Evolutionary conservation across 2,113 vertebrate genomes (phyloP), one percentile per base, ranked within the genome.

Genomic region (Chauna torquata): DNA sequence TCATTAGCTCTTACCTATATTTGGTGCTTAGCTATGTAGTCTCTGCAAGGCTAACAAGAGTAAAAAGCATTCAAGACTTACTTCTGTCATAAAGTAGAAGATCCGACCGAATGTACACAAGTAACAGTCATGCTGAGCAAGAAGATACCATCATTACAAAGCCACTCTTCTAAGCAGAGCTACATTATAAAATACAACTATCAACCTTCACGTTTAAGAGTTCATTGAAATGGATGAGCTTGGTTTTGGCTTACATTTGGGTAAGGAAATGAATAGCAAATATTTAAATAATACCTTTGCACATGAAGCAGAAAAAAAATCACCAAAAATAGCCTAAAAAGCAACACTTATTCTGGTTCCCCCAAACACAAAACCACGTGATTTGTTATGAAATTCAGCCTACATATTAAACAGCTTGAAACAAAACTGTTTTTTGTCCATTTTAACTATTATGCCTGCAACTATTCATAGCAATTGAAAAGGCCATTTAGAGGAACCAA

Each of bases 61-160:
- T 84, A 92, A 92, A 92, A 97, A 77, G 69, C 66, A 87, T 80
- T 94, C 86, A 91, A 79, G 80, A 92, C 65, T 78, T 92, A 91
- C 66, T 91, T 92, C 87, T 91, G 62, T 80, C 89, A 85, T 87
- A 79, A 96, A 96, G 84, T 71, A 3, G 3, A 94, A 91, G 72
- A 82, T 80, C 70, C 91, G 78, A 91, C 57, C 66, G 78, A 94
- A 94, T 91, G 75, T 54, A 77, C 66, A 70, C 62, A 87, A 83
- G 66, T 17, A 88, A 52, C 49, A 77, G 45, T 44, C 84, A n/a
- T 20, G 68, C 70, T 76, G 78, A 90, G 91, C 82, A 94, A 97
- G 91, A 89, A 74, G 83, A 69, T 55, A 54, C 81, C 9, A 7
- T 82, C 72, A 54, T 91, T 94, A 93, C 19, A 68, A 54, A 94